These are phyloP conservation scores for Chelonus insularis DNA, from an alignment of 1,140 invertebrate genomes.

Conservation along the genomic window DNA sequence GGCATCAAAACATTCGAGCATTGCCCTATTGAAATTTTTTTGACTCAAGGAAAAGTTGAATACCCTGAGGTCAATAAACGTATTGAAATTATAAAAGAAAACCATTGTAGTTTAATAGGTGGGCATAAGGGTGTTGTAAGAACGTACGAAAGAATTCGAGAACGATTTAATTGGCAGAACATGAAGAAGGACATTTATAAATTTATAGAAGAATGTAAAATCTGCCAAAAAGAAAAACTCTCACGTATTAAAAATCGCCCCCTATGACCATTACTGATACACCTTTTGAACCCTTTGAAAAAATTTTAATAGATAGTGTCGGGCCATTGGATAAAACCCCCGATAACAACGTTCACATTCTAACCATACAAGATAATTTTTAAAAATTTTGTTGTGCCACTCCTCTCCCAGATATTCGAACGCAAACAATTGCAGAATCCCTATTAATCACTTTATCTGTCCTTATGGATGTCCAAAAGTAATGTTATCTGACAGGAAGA, in stretches of 20 bases:
- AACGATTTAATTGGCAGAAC: conserved; percentile 4
- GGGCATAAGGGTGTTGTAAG: conserved; percentile 22
- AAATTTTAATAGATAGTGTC: conserved; percentile 17
- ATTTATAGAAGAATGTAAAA: not conserved
- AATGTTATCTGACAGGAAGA: conserved; percentile 40
- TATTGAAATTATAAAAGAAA: conserved; percentile 21
- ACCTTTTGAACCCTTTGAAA: conserved; percentile 26
- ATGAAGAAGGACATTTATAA: not conserved
- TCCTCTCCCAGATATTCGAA: conserved; percentile 32
- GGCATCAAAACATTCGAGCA: no score
- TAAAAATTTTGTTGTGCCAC: conserved; percentile 36
- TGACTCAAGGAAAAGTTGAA: conserved; percentile 15
- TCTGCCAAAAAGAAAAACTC: conserved; percentile 1
- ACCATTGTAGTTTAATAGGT: conserved; percentile 7
- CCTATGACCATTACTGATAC: conserved; percentile 16
- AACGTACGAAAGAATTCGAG: not conserved
- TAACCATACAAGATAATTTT: conserved; percentile 41
- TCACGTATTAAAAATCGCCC: not conserved
- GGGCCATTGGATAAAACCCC: conserved; percentile 7
- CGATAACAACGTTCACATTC: conserved; percentile 1
- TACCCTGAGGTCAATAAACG: no score
- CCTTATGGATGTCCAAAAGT: conserved; percentile 35
- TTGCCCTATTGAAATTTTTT: not conserved
- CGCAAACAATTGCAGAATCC: conserved; percentile 33
- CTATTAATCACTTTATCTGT: conserved; percentile 24